Evolutionary conservation across 2,797 vertebrate genomes (phyloP).

Genomic region (Pygocentrus nattereri): DNA sequence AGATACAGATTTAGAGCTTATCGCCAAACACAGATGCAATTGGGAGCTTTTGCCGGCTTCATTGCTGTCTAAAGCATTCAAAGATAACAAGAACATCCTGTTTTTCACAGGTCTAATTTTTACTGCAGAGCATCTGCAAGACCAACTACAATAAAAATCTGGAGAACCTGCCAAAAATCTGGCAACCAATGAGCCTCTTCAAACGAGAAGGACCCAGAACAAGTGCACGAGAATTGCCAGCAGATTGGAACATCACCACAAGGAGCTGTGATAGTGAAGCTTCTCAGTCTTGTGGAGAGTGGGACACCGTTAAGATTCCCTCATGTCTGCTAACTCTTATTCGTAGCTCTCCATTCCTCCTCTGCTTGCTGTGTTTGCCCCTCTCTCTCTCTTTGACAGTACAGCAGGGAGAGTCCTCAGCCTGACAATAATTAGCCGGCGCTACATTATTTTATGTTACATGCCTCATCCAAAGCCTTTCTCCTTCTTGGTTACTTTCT

Average conservation of each 20-base stretch:
- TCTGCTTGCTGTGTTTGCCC: conserved; percentile 21
- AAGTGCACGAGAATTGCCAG: conserved; percentile 1
- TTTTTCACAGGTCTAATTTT: conserved; percentile 13
- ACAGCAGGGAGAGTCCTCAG: conserved; percentile 61
- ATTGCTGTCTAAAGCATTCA: neutral
- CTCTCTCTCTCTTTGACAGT: conserved; percentile 47
- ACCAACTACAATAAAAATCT: neutral
- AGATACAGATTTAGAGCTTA: conserved; percentile 3
- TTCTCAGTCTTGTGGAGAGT: conserved; percentile 11
- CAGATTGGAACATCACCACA: conserved; percentile 33
- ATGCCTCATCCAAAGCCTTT: conserved; percentile 65
- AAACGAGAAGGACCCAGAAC: conserved; percentile 11
- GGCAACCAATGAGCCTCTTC: conserved; percentile 24
- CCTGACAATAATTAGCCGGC: conserved; percentile 75
- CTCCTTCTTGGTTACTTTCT: conserved; percentile 53
- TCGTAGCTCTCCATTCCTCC: conserved; percentile 61
- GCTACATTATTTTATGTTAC: conserved; percentile 61
- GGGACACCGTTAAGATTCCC: conserved; percentile 40
- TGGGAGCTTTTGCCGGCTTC: neutral
- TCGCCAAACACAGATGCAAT: neutral
- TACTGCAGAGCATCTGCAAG: neutral
- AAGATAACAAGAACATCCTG: conserved; percentile 10
- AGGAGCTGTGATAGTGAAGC: conserved; percentile 42
- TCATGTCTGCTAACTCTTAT: conserved; percentile 53
- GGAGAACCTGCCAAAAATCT: conserved; percentile 8